phyloP scores from a whole-genome alignment of 2,888 invertebrate species.

The Tryphoninae sp. region DNA sequence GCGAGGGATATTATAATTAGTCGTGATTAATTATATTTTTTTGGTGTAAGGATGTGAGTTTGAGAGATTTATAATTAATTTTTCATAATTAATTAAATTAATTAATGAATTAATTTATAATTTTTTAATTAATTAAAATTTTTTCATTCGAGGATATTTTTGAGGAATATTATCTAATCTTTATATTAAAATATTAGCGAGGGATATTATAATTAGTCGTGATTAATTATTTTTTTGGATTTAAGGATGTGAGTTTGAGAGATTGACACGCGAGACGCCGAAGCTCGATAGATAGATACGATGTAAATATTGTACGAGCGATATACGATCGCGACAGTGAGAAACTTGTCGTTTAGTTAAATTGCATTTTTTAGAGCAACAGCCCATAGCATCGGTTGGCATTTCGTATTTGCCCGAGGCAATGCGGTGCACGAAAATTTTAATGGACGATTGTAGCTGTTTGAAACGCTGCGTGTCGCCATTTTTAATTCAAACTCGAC shows the following conservation, averaged over 20 bases:
- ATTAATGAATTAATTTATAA: too few species aligned
- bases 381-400: background rate
- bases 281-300: slow-evolving; percentile 29
- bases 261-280: slow-evolving; percentile 51
- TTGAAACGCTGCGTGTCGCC: background rate
- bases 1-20: too few species aligned
- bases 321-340: background rate
- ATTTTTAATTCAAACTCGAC: background rate
- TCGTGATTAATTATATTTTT: too few species aligned
- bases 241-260: background rate
- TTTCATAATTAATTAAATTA: too few species aligned
- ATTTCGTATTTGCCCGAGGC: slow-evolving; percentile 9
- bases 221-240: too few species aligned
- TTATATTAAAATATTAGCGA: too few species aligned
- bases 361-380: slow-evolving; percentile 41
- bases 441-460: background rate
- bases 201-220: too few species aligned
- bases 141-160: too few species aligned
- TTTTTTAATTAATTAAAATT: too few species aligned
- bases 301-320: background rate
- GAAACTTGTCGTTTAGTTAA: slow-evolving; percentile 29
- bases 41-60: background rate
- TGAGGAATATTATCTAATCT: too few species aligned
- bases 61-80: slow-evolving; percentile 42
- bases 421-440: background rate